Percentiles rank a stretch among this genome's conserved stretches.
Evolutionary conservation across 2,113 vertebrate species (phyloP).

Genomic region (Tachysurus fulvidraco): DNA sequence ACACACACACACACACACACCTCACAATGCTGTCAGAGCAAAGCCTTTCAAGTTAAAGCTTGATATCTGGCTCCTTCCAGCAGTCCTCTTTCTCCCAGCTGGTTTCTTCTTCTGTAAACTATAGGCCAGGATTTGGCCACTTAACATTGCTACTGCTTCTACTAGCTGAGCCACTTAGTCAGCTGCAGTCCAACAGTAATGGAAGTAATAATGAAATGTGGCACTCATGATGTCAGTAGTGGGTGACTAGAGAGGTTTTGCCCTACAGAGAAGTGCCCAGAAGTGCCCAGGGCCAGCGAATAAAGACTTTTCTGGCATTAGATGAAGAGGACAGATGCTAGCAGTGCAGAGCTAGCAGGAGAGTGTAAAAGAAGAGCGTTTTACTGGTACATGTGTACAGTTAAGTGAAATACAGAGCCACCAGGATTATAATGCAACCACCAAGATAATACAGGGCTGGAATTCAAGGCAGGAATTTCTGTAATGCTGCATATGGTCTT

Average conservation of each 20-base stretch:
- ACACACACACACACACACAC: conserved; percentile 29
- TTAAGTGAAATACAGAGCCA: background rate
- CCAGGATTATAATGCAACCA: background rate
- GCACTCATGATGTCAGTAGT: conserved; percentile 15
- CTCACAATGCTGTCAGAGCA: conserved; percentile 48
- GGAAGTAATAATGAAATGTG: conserved; percentile 21
- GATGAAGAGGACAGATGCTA: background rate
- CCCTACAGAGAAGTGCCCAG: background rate
- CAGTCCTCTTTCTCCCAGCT: conserved; percentile 50
- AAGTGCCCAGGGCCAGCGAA: conserved; percentile 1
- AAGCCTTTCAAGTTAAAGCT: conserved; percentile 52
- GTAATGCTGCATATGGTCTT: background rate
- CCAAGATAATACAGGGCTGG: background rate
- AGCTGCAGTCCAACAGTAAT: conserved; percentile 5
- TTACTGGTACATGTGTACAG: background rate
- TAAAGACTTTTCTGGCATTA: conserved; percentile 16
- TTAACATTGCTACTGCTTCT: conserved; percentile 9
- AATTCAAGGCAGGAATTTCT: background rate
- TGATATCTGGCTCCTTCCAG: conserved; percentile 42
- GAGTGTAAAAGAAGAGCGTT: background rate
- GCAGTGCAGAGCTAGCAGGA: background rate
- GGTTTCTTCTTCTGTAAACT: conserved; percentile 47
- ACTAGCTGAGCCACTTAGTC: conserved; percentile 21
- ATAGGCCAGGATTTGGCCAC: conserved; percentile 18
- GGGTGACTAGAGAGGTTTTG: conserved; percentile 2